Conservation (phyloP, 2,888 invertebrate species). For the Rhimphoctona megacephalus region DNA sequence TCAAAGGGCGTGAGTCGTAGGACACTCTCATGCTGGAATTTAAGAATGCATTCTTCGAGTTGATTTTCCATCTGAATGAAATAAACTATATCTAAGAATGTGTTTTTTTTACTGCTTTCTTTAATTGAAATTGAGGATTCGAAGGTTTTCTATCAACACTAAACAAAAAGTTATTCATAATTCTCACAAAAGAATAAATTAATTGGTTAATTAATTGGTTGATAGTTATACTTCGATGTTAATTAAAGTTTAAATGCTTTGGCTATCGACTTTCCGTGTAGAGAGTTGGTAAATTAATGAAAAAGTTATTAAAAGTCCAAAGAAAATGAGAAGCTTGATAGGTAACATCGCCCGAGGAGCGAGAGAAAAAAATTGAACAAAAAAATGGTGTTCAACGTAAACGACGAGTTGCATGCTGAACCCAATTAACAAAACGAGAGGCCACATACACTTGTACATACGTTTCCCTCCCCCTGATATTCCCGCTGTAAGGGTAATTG, state of each 20-base stretch:
- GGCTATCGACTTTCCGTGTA: background rate
- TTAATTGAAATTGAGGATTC: background rate
- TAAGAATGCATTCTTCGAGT: too few relatives aligned
- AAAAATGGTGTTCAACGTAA: slow-evolving; percentile 3
- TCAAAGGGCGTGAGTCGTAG: background rate
- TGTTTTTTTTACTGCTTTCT: too few relatives aligned
- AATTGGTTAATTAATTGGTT: background rate
- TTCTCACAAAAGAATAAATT: background rate
- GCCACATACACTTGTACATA: slow-evolving; percentile 1
- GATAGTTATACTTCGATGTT: background rate
- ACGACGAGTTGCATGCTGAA: slow-evolving; percentile 39
- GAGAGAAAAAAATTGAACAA: slow-evolving; percentile 1
- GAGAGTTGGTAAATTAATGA: background rate
- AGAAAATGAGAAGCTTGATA: background rate
- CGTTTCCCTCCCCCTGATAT: background rate
- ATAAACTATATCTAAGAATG: too few relatives aligned
- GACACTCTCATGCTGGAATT: background rate
- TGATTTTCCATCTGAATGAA: too few relatives aligned
- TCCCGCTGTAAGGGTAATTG: slow-evolving; percentile 37
- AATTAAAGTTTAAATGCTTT: background rate
- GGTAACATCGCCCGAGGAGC: background rate
- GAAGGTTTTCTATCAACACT: background rate
- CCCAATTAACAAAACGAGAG: slow-evolving; percentile 30
- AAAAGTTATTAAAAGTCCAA: background rate
- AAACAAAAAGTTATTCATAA: background rate